Base-by-base conservation (phyloP, 1,140 invertebrate species). In the Maniola jurtina region DNA sequence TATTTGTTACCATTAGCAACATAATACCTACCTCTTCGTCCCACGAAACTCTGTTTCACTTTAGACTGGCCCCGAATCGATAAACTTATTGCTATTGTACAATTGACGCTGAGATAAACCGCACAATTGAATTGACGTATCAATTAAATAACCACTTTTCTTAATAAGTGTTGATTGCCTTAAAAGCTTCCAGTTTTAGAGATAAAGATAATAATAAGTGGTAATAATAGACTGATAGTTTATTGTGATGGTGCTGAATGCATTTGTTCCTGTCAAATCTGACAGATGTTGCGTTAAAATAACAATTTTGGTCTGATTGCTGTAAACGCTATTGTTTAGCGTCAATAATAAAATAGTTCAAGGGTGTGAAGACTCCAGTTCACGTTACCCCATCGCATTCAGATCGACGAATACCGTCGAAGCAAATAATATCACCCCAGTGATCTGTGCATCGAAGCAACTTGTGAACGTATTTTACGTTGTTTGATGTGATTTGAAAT, bases 61-160 rank as follows among this genome's bases (percentile, higher is more conserved):
- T 45, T 69, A 15, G 25, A 58, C 61, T 34, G 47, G 15, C 8
- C 63, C 62, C 68, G 56, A 64, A 65, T 38, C 42, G 77, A 80
- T 80, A 80, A 76, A 62, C 54, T 59, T 59, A 45, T 45, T 45
- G 57, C 61, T 59, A 45, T 45, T 45, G 42, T 45, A 71, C 70
- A 77, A 80, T 77, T 72, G 71, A 73, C 58, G 48, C 40, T 70
- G 48, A 76, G 77, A 82, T 82, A 84, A 80, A 52, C n/a, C 66
- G 50, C 48, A 76, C 79, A 86, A 81, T 82, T 78, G 81, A 81
- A 81, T 83, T 80, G 77, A 83, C 76, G 73, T 75, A 64, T 75
- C 83, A 85, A 87, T 87, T 87, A 83, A 85, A 87, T 80, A 80
- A 72, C 84, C 84, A 75, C 71, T 86, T 80, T 69, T 61, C 50